Base-by-base conservation (phyloP, 2,797 vertebrate genomes). In the Peromyscus nudipes region DNA sequence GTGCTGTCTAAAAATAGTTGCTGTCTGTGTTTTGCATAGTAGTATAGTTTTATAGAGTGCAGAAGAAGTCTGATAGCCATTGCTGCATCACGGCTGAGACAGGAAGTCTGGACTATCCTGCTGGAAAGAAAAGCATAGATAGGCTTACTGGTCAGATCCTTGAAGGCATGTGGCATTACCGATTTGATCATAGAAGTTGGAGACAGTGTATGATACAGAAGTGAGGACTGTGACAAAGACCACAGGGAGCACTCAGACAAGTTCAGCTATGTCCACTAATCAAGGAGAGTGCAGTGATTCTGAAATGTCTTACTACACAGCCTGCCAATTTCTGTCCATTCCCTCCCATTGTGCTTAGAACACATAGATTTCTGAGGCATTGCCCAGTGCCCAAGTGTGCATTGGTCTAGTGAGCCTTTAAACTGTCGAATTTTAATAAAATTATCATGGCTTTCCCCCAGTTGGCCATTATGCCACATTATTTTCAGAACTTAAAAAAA, bases 381-480 rank as follows among this genome's bases (percentile, higher is more conserved):
- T 79, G 27, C 34, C 49, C 40, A 81, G 31, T 55, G 6, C 14
- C 67, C 52, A 94, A 69, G 40, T 96, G 34, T 60, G 34, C 55
- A 52, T 76, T 46, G 31, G 40, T 91, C 43, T 96, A 9, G 89
- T 92, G 95, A 83, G 27, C 91, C 93, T 97, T 96, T 96, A 89
- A 97, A 87, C 12, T 95, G 25, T 89, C 95, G 85, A 89, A 94
- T 96, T 96, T 94, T 95, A 97, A 85, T 94, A 89, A 64, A 95
- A 89, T 93, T 91, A 96, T 91, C 94, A 88, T 94, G 34, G 11
- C 46, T 94, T 95, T 79, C n/a, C 29, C 46, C 6, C n/a, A 93
- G 5, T 69, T 94, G 31, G 40, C 91, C 34, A 34, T 95, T 93
- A 87, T 88, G 75, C 29, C 60, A 62, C 40, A 57, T 27, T 80